Conservation (phyloP, 1,140 invertebrate species). For the Calephelis virginiensis region DNA sequence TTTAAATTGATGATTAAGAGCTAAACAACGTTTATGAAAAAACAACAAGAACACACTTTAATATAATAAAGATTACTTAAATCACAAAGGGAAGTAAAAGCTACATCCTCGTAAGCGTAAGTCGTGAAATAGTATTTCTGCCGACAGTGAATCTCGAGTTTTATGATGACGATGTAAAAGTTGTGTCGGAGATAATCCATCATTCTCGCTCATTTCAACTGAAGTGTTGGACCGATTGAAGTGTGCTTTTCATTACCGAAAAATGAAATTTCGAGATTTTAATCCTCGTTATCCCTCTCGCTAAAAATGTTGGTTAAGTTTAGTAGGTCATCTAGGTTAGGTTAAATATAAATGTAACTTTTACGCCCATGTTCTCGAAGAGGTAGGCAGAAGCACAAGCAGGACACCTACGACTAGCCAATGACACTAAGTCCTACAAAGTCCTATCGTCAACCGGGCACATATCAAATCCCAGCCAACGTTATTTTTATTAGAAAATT, state of each 20-base stretch:
- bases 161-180: conserved; percentile 8
- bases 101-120: not conserved
- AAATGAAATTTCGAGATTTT: conserved; percentile 21
- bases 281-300: not conserved
- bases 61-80: not conserved
- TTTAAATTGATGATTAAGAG: no score
- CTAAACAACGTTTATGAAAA: no score
- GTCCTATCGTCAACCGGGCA: no score
- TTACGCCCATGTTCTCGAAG: no score
- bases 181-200: conserved; percentile 33
- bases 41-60: not conserved
- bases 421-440: no score
- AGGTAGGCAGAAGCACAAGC: no score
- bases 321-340: not conserved
- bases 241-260: conserved; percentile 22
- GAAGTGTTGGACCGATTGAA: conserved; percentile 2
- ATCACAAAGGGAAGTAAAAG: not conserved
- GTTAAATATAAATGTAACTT: no score
- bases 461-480: no score
- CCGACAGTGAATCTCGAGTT: not conserved
- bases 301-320: not conserved
- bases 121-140: conserved; percentile 11
- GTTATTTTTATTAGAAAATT: no score
- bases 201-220: conserved; percentile 44
- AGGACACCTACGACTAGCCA: no score